Conservation (phyloP, 2,113 vertebrate genomes). For the Cacatua alba region DNA sequence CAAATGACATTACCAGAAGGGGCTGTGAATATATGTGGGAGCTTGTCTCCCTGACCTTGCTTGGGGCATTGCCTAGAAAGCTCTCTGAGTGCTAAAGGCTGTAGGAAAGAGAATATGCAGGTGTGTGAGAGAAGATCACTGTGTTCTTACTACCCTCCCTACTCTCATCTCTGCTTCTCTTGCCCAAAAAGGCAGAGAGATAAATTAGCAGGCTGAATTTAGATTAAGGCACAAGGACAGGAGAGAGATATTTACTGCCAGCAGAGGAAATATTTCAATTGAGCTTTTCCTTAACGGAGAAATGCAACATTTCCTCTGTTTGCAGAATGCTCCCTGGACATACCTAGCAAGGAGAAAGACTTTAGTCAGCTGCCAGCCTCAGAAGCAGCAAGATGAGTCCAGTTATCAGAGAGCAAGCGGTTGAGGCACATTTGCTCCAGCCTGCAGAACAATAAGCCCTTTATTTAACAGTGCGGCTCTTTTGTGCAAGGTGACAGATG, state of each 20-base stretch:
- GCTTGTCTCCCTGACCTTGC: slow-evolving; percentile 20
- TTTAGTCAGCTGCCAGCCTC: slow-evolving; percentile 29
- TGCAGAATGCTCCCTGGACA: slow-evolving; percentile 23
- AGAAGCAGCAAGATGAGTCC: not conserved
- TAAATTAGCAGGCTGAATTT: not conserved
- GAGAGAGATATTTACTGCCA: slow-evolving; percentile 21
- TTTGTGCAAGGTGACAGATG: not conserved
- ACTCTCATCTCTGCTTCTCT: slow-evolving; percentile 1
- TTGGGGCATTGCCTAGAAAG: not conserved
- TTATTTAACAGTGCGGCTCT: not conserved
- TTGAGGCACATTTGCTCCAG: slow-evolving; percentile 2
- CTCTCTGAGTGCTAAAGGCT: not conserved
- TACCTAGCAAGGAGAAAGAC: not conserved
- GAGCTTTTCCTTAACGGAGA: slow-evolving; percentile 28
- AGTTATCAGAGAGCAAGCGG: slow-evolving; percentile 2
- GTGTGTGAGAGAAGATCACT: not conserved
- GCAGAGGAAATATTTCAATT: slow-evolving; percentile 38
- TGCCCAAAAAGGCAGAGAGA: not conserved
- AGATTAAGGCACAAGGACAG: slow-evolving; percentile 34
- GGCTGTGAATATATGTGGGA: not conserved
- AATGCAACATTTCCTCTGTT: slow-evolving; percentile 12
- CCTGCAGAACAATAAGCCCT: not conserved
- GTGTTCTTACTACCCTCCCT: not conserved
- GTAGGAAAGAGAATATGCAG: not conserved
- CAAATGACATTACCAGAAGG: not conserved